Conservation (phyloP, 2,797 vertebrate genomes). For the Pseudomugil tenellus region DNA sequence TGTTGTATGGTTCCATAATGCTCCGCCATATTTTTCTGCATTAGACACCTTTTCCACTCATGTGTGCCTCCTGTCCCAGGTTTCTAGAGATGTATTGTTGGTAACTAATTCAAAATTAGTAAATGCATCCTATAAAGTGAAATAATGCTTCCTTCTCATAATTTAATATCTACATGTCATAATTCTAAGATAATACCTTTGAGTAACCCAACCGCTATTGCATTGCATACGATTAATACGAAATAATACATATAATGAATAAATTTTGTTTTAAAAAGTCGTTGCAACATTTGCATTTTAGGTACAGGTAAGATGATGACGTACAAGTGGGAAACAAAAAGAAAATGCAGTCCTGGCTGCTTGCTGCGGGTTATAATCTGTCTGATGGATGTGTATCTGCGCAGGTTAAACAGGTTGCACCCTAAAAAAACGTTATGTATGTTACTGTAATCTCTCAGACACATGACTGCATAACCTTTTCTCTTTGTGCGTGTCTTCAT, state of each 20-base stretch:
- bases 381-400: slow-evolving; percentile 49
- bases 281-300: not conserved
- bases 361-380: not conserved
- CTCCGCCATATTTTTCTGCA: too few species aligned
- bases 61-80: too few species aligned
- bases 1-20: too few species aligned
- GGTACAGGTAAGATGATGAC: not conserved
- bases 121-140: too few species aligned
- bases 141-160: too few species aligned
- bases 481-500: not conserved
- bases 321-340: not conserved
- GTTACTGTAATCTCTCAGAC: not conserved
- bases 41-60: too few species aligned
- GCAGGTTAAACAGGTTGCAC: slow-evolving; percentile 40
- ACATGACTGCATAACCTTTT: slow-evolving; percentile 31
- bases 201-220: not conserved
- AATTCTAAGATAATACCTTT: too few species aligned
- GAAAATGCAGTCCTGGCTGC: not conserved
- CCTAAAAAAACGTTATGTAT: not conserved
- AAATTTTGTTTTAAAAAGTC: not conserved
- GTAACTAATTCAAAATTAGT: too few species aligned
- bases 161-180: too few species aligned
- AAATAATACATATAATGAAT: not conserved
- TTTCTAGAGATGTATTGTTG: too few species aligned
- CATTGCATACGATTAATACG: too few species aligned